Evolutionary conservation across 2,888 invertebrate genomes (phyloP), one percentile per base, ranked within the genome.

Genomic region (Zaprionus bogoriensis): DNA sequence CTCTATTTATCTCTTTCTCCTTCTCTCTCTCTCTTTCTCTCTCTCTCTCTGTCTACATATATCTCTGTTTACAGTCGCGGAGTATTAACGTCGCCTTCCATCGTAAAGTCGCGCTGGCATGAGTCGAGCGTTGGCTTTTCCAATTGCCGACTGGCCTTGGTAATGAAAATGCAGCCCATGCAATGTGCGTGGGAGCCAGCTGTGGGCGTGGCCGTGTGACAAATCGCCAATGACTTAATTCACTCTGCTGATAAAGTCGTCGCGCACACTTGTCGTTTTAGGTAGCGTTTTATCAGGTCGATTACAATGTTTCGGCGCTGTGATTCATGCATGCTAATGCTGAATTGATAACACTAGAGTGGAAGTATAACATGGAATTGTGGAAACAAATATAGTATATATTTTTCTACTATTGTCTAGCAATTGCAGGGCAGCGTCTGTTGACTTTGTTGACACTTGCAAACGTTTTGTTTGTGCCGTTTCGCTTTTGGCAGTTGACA

Each of bases 101-200:
- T 78, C 76, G 72, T 75, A 66, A 81, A 78, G 72, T 77, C 55
- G 42, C 47, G 55, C 30, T 55, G 65, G 61, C 67, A 73, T 74
- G 61, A 74, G 58, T 66, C 60, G 59, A 36, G 32, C 14, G 45
- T 53, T 48, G 50, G 19, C 46, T 57, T 81, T 78, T 81, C 44
- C 75, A 64, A 78, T 68, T 75, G 46, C 7, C 45, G 46, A 45
- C 14, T 41, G 47, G 52, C 60, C 61, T 62, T 72, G 73, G 39
- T 58, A 65, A 57, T 77, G 74, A 62, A 77, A 70, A 66, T 59
- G 46, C 48, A 47, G 36, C 9, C 12, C 12, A 39, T 55, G 30
- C 36, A 41, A 4, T 14, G 22, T 46, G 32, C 12, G 32, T 32
- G 25, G 39, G 23, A 14, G 39, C 39, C 6, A 28, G 20, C 17